A percentile compares a stretch with the other conserved stretches of the same genome.
Evolutionary conservation across 2,888 invertebrate species (phyloP).

Genomic region (Amaurobius ferox): DNA sequence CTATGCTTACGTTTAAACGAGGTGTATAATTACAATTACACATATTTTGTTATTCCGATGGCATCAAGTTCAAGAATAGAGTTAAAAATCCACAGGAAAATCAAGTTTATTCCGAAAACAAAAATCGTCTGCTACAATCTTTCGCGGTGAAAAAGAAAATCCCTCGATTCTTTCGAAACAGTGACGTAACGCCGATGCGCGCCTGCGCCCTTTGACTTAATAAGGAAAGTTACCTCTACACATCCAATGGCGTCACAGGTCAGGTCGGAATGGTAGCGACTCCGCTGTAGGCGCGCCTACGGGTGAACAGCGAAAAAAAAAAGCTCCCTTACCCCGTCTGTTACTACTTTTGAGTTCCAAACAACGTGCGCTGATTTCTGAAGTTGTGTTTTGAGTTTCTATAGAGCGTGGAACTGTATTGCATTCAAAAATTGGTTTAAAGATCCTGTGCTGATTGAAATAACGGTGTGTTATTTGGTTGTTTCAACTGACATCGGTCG

Average conservation of each 20-base stretch:
- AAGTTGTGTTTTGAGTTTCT: background rate
- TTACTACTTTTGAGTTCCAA: constrained; percentile 20
- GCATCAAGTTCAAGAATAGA: background rate
- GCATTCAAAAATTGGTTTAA: background rate
- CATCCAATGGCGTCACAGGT: constrained; percentile 70
- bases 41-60: background rate
- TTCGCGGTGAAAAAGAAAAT: constrained; percentile 25
- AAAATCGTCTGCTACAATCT: constrained; percentile 25
- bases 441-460: background rate
- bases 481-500: background rate
- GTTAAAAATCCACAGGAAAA: background rate
- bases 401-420: constrained; percentile 3
- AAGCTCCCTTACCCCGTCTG: constrained; percentile 8
- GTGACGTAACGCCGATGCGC: constrained; percentile 57
- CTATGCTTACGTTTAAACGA: background rate
- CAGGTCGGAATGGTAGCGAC: constrained; percentile 44
- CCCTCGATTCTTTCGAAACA: constrained; percentile 32
- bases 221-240: constrained; percentile 72
- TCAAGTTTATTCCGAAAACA: background rate
- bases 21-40: background rate
- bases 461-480: background rate
- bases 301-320: constrained; percentile 31
- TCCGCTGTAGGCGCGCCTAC: constrained; percentile 66
- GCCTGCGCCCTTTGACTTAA: constrained; percentile 72
- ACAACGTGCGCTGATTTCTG: constrained; percentile 39